Conservation (phyloP, 2,113 vertebrate genomes). For the Perca fluviatilis region DNA sequence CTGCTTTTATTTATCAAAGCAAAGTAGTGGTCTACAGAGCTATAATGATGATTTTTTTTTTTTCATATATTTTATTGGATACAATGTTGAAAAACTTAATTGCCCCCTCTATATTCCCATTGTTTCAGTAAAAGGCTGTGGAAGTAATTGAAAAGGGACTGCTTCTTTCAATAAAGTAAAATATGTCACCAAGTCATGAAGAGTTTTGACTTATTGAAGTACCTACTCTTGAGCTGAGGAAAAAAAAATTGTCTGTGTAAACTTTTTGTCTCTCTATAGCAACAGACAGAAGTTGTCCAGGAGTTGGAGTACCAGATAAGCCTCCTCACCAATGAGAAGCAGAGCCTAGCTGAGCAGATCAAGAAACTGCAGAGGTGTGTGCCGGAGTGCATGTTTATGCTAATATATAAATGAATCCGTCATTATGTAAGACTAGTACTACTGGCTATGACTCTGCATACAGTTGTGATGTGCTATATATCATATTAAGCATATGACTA, state of each 20-base stretch:
- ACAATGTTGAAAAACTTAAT: background rate
- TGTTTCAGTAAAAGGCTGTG: background rate
- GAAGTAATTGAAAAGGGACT: background rate
- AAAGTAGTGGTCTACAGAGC: background rate
- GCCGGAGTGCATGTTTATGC: slow-evolving; percentile 13
- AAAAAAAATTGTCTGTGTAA: background rate
- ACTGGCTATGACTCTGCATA: background rate
- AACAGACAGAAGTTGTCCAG: slow-evolving; percentile 91
- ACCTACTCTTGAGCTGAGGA: background rate
- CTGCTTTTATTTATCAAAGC: background rate
- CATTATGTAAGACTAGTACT: background rate
- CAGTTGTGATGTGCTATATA: background rate
- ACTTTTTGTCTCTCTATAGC: slow-evolving; percentile 68
- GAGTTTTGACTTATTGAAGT: background rate
- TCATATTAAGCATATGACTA: background rate
- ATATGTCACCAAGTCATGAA: background rate
- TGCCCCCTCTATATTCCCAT: background rate
- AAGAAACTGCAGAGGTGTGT: slow-evolving; percentile 93
- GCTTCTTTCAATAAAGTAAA: background rate
- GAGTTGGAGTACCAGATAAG: slow-evolving; percentile 97
- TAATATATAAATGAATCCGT: background rate
- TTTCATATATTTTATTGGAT: too few species aligned
- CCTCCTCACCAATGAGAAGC: slow-evolving; percentile 93
- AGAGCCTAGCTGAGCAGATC: slow-evolving; percentile 94
- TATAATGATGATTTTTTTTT: background rate